Evolutionary conservation across 2,888 invertebrate genomes (phyloP), one percentile per base, ranked within the genome.

Genomic region (Ormyrus thymus): DNA sequence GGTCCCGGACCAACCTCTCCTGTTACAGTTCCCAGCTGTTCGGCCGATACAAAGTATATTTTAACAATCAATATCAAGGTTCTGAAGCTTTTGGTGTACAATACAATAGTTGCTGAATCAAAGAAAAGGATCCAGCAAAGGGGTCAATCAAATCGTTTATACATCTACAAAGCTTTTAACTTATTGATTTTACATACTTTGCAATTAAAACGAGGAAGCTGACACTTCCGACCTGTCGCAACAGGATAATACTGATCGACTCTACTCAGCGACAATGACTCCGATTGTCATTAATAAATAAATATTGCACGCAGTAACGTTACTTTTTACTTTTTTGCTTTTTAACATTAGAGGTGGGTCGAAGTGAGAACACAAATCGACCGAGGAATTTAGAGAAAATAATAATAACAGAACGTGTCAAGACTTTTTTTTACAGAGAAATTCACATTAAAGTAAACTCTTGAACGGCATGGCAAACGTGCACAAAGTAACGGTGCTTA

Each of bases 1-100:
- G 92, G 86, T 88, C 87, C 88, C 86, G 86, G 87, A 87, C 86
- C 86, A 86, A 88, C 85, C 83, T 87, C 88, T 87, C 86, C 86
- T 84, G 85, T 86, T 84, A 86, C 86, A 84, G 87, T 87, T 85
- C 84, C 88, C 86, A 87, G 86, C 87, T 88, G 88, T 84, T 86
- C 86, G 87, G 85, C 84, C 51, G 29, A 29, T 58, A 68, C 55
- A 51, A 45, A 43, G 43, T 64, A 64, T 64, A 64, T 64, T 29
- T 29, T 9, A 64, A 68, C 68, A 68, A 61, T n/a, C 29, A 56
- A 50, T 58, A 43, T 66, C 56, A 13, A 43, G 46, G 11, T 6
- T 15, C 46, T 43, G 11, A 15, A 13, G 46, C 10, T 53, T 29
- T 48, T 43, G 72, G 55, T 55, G 55, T 64, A 64, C 55, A 72